Evolutionary conservation across 2,797 vertebrate species (phyloP), one percentile per base, ranked within the genome.

Genomic region (Pempheris klunzingeri): DNA sequence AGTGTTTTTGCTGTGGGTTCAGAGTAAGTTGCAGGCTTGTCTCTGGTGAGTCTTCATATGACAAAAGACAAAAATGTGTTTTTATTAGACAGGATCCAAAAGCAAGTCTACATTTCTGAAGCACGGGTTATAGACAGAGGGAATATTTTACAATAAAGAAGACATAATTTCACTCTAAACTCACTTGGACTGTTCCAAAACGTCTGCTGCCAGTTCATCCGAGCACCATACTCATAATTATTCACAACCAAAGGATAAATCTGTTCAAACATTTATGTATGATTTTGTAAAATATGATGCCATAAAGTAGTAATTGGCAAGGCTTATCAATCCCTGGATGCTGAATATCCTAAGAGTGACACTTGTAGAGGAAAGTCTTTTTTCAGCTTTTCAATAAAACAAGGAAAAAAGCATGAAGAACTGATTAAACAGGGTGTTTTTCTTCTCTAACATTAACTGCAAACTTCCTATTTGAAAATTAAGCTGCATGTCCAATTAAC

Each of bases 1-100:
- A 60, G 34, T 68, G 46, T 75, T 78, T 62, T 71, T 50, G n/a
- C 71, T 82, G 14, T 36, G 76, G 66, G 49, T 81, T 80, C 70
- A 84, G 47, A 63, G 20, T 39, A 41, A 74, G 72, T 82, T 65
- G 46, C 54, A 77, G 57, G n/a, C 59, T 74, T 4, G 13, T 77
- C 26, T 81, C 68, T 80, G 64, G 5, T 71, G 57, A 78, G 65
- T 78, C 46, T 60, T 80, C 22, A 3, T 26, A 47, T 73, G 52
- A 77, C 53, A 46, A 57, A 71, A 70, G 44, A 4, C 18, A 52
- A 60, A 58, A 39, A 69, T 55, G 34, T 71, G 57, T 83, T 88
- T 80, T 80, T 22, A 55, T 75, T 62, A 71, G 36, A 59, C n/a
- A 0, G 14, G n/a, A 39, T 72, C 66, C 74, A 81, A 58, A 77